Base-by-base conservation (phyloP, 2,888 invertebrate genomes). In the Eilema caniola region DNA sequence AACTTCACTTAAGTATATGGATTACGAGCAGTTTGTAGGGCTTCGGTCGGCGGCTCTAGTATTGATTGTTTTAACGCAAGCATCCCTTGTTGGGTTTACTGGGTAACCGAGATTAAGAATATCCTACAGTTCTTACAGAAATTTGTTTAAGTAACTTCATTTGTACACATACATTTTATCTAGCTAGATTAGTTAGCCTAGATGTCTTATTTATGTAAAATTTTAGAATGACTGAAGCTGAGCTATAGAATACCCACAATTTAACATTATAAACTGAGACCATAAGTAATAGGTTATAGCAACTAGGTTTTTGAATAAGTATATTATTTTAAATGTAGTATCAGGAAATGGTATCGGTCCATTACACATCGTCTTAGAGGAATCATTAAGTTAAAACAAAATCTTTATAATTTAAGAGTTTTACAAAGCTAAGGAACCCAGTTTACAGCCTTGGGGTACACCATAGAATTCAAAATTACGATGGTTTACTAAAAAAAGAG, bases 31-130 rank as follows among this genome's bases (percentile, higher is more conserved):
- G 61, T 70, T 71, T 73, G 78, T 81, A 80, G 14, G 81, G 81
- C 73, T 81, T 81, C 81, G 69, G 66, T 78, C 73, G 70, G 66
- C 80, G 71, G 70, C 81, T 67, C 72, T 72, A 66, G 57, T 81
- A 81, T 81, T 76, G 82, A 82, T 79, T 76, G 68, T 72, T 31
- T 53, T 28, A 25, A 67, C 64, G 62, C 33, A 63, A 68, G 65
- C 68, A 66, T 68, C 25, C 71, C 56, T 68, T 61, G 60, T 56
- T 61, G 47, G 67, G 59, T 62, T 63, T 63, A 47, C 31, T 23
- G n/a, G 31, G 62, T 41, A 59, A 67, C 59, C 25, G 53, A 70
- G 70, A 70, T 70, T 70, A 70, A 33, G 23, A 23, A 62, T 60
- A 67, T 63, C 63, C 20, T 28, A 28, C 12, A 31, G n/a, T 56